phyloP scores from a whole-genome alignment of 2,797 vertebrate species.

The Echiichthys vipera region DNA sequence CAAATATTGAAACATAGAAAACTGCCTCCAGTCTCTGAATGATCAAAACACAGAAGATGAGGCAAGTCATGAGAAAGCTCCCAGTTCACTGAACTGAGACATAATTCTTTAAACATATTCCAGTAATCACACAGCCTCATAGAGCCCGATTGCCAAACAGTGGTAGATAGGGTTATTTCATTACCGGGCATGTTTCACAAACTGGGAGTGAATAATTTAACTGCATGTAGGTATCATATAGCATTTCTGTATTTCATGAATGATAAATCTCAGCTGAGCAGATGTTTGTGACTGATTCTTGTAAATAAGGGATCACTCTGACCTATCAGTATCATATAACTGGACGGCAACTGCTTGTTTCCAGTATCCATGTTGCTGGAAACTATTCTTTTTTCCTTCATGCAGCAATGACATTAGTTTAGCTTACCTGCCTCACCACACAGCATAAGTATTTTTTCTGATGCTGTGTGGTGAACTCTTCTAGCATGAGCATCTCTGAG shows the following conservation, averaged over 20 bases:
- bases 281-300: constrained; percentile 47
- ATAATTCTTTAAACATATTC: background rate
- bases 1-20: too few species aligned
- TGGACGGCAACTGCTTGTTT: constrained; percentile 35
- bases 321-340: constrained; percentile 36
- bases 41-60: background rate
- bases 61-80: background rate
- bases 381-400: too few species aligned
- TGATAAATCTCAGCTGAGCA: constrained; percentile 41
- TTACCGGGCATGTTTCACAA: constrained; percentile 8
- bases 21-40: background rate
- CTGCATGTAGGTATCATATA: constrained; percentile 32
- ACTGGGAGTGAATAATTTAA: constrained; percentile 51
- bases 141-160: background rate
- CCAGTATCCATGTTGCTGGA: constrained; percentile 32
- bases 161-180: background rate
- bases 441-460: too few species aligned
- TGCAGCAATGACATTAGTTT: too few species aligned
- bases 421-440: too few species aligned
- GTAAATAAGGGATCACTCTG: constrained; percentile 27
- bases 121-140: background rate
- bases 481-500: background rate
- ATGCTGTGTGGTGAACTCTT: too few species aligned
- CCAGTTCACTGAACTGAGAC: background rate
- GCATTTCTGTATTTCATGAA: constrained; percentile 48